Evolutionary conservation across 2,888 invertebrate species (phyloP), one percentile per base, ranked within the genome.

Genomic region (Andrena marginata): DNA sequence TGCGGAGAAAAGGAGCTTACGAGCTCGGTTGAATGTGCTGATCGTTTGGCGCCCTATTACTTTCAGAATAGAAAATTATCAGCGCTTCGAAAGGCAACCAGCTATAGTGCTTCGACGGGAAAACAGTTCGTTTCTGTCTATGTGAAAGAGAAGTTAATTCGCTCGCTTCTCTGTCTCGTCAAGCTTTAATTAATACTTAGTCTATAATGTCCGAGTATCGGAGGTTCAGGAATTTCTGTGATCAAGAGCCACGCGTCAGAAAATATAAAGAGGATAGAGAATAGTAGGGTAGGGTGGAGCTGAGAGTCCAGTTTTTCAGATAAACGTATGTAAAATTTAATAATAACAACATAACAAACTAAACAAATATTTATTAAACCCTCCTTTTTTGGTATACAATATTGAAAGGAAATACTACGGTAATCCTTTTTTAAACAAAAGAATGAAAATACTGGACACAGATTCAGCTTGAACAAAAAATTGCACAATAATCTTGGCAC

Each of bases 1-100:
- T 70, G 67, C 74, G 71, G 78, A 71, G 81, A 63, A 86, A 86
- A 86, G 84, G 62, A 86, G 86, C 86, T 86, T 84, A 86, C 56
- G 35, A 79, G 67, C 81, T 54, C 62, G 77, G 75, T 72, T 76
- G 81, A 77, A 84, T 64, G 69, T 77, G 72, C 78, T 81, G 86
- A 85, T 85, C 85, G 80, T 85, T 80, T 79, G 72, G 79, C 56
- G 70, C 72, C 65, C 82, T 73, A 77, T 86, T 84, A 74, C 80
- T 73, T 77, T 69, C 48, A 69, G 33, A 80, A 76, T 77, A 75
- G 77, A 79, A 82, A 82, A 85, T 84, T 84, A 85, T 82, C 73
- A 76, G 60, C 42, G 42, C 48, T 33, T 16, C 67, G 64, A 33
- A 26, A 23, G 49, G 65, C 69, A 56, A 59, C 20, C 29, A 16